phyloP scores from a whole-genome alignment of 1,140 invertebrate genomes.

The Leptonema lineaticorne region DNA sequence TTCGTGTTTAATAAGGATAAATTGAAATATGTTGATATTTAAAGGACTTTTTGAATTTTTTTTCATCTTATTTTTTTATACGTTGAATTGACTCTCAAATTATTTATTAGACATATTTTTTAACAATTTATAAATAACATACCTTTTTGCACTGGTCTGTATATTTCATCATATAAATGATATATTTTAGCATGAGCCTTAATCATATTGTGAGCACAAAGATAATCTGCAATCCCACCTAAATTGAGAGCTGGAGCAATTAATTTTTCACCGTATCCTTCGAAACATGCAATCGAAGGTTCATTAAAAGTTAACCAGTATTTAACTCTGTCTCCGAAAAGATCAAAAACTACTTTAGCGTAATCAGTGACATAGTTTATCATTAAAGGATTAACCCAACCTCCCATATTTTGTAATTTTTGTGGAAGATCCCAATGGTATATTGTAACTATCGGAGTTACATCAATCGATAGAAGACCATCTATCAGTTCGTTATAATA shows the following conservation, averaged over 20 bases:
- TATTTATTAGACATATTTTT: not conserved
- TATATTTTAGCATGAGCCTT: constrained; percentile 50
- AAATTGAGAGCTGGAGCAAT: constrained; percentile 45
- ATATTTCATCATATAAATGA: constrained; percentile 43
- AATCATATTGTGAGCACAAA: constrained; percentile 46
- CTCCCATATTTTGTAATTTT: constrained; percentile 49
- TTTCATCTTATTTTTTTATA: too few relatives aligned
- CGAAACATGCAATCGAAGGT: constrained; percentile 46
- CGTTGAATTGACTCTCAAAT: constrained; percentile 32
- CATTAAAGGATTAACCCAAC: constrained; percentile 50
- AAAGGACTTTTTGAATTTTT: too few relatives aligned
- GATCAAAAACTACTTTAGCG: constrained; percentile 47
- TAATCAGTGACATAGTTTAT: constrained; percentile 54
- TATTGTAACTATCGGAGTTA: constrained; percentile 57
- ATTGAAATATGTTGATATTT: too few relatives aligned
- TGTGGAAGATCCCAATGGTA: constrained; percentile 52
- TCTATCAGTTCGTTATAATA: constrained; percentile 64
- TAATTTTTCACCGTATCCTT: constrained; percentile 45
- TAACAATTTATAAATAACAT: constrained; percentile 19
- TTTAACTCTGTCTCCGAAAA: constrained; percentile 54
- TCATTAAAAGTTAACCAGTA: constrained; percentile 57
- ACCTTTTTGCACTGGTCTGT: constrained; percentile 24
- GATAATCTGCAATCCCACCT: constrained; percentile 46
- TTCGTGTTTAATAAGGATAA: too few relatives aligned
- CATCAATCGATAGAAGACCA: constrained; percentile 54